Conservation (phyloP, 1,140 invertebrate species). For the Nasonia longicornis region DNA sequence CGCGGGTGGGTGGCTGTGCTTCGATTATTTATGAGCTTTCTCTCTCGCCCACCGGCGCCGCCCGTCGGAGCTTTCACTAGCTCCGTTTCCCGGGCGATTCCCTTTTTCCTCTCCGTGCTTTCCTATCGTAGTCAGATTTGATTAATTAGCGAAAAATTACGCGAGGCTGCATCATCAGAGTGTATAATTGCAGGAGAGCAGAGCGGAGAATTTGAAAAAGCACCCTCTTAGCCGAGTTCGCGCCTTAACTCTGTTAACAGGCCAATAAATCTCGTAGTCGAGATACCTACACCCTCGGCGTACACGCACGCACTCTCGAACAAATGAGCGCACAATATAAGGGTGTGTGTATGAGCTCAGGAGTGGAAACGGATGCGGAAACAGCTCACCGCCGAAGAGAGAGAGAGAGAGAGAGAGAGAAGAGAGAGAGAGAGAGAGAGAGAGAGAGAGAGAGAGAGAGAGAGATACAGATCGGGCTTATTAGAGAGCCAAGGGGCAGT, state of each 20-base stretch:
- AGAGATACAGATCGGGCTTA: conserved; percentile 65
- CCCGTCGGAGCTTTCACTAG: conserved; percentile 9
- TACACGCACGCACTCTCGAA: neutral
- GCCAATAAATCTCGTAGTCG: conserved; percentile 26
- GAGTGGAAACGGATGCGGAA: conserved; percentile 12
- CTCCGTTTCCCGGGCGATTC: neutral
- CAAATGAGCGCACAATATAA: conserved; percentile 15
- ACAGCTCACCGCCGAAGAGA: neutral
- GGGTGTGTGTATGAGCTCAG: neutral
- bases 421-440: conserved; percentile 44
- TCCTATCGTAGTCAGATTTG: neutral
- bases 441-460: conserved; percentile 26
- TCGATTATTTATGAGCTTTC: conserved; percentile 70
- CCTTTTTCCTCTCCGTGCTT: neutral
- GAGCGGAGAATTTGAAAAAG: conserved; percentile 9
- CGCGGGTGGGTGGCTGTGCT: conserved; percentile 53
- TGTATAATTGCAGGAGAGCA: neutral
- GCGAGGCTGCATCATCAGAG: too few species aligned
- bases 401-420: conserved; percentile 15
- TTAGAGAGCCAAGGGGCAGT: conserved; percentile 58
- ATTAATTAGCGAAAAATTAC: neutral
- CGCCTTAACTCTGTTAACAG: conserved; percentile 24
- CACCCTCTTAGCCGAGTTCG: neutral
- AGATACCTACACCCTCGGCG: neutral
- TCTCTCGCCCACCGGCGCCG: conserved; percentile 57